Base-by-base conservation (phyloP, 30 jellyfish, hydroid and myxozoan genomes). In the Euphysa ruthae region DNA sequence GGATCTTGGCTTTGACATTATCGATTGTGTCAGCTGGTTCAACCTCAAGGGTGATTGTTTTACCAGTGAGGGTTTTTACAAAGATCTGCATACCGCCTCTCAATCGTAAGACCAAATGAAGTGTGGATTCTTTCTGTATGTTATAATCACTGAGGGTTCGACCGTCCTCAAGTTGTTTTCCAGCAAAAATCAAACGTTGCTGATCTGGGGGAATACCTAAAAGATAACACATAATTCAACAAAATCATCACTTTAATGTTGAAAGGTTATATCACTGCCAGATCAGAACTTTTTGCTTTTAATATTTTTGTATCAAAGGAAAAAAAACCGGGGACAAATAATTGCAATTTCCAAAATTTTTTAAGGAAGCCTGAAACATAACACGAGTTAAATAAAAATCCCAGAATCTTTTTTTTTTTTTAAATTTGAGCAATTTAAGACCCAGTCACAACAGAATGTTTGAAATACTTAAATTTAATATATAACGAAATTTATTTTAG, bases 31-130 rank as follows among this genome's bases (percentile, higher is more conserved):
- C 99, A 81, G 93, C 82, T 26, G 99, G 99, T 81, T 91, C 99
- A 49, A 91, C 99, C 94, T 88, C 95, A 52, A 85, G 85, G 61
- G 95, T 85, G 54, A 85, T 85, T 54, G 95, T 85, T 51, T 86
- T 86, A 19, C 96, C 96, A 32, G 97, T 88, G 31, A 79, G 78
- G 3, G 97, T 88, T 54, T 88, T 88, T 24, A 88, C 94, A 68
- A 88, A 88, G 77, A 88, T 88, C 85, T 88, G 97, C 97, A 88
- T 88, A 10, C 99, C 99, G 31, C 99, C 99, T 70, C 98, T 74
- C 92, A 90, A 46, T 46, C 99, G 73, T 43, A 91, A 63, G 23
- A 91, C 99, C 55, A 91, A 77, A 34, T 91, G 99, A 44, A 91
- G 99, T 29, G 99, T 91, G 43, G 99, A 91, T 66, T 91, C 99